Evolutionary conservation across 2,797 vertebrate species (phyloP).

Genomic region (Menidia menidia): DNA sequence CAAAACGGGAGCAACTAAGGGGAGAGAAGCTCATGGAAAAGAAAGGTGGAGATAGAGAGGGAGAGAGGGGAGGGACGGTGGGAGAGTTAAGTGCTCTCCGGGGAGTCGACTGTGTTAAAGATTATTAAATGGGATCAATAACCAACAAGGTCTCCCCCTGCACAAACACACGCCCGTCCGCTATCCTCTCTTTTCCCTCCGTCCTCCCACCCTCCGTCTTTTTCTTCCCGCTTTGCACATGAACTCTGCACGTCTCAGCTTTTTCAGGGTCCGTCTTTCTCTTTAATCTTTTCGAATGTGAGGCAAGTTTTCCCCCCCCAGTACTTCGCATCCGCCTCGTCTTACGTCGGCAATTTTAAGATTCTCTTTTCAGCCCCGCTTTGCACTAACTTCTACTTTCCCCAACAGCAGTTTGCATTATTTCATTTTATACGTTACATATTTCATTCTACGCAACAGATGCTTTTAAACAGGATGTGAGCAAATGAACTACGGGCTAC

Average conservation of each 20-base stretch:
- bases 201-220: constrained; percentile 7
- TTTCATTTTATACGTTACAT: background rate
- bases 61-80: constrained; percentile 25
- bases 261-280: background rate
- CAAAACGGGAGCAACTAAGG: constrained; percentile 26
- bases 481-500: no score
- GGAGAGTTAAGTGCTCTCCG: constrained; percentile 75
- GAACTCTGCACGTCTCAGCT: constrained; percentile 8
- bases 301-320: constrained; percentile 9
- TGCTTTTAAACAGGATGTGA: constrained; percentile 9
- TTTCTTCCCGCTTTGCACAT: constrained; percentile 12
- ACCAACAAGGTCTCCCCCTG: constrained; percentile 71
- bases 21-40: constrained; percentile 27
- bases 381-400: constrained; percentile 19
- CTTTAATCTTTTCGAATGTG: constrained; percentile 31
- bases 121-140: constrained; percentile 83
- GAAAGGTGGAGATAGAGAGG: constrained; percentile 28
- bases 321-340: constrained; percentile 7
- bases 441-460: background rate
- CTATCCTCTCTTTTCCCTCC: background rate
- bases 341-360: constrained; percentile 42
- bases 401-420: constrained; percentile 24
- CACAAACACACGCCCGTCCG: constrained; percentile 1
- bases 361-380: constrained; percentile 18
- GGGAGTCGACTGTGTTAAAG: constrained; percentile 70